phyloP scores from a whole-genome alignment of 2,113 vertebrate species.

The Gyps fulvus region DNA sequence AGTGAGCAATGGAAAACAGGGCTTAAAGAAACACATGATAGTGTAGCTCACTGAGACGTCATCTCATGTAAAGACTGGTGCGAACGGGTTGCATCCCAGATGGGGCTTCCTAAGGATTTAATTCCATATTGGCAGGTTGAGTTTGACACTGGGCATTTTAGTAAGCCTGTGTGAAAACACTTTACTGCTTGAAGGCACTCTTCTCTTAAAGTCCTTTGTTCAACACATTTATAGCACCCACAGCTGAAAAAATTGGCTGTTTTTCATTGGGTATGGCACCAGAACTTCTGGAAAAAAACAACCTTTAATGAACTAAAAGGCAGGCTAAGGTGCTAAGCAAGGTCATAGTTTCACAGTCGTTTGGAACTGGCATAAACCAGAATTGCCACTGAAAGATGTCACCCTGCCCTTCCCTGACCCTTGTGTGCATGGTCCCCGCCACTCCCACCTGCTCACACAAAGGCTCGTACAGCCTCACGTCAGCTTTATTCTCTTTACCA shows the following conservation, averaged over 20 bases:
- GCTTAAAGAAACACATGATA: neutral
- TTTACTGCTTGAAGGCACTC: neutral
- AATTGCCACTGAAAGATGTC: neutral
- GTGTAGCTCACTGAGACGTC: neutral
- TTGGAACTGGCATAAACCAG: neutral
- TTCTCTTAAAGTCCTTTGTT: neutral
- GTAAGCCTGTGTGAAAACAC: neutral
- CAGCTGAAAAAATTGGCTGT: neutral
- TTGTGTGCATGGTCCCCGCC: neutral
- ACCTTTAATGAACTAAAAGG: neutral
- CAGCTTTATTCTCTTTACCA: neutral
- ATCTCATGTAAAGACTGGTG: neutral
- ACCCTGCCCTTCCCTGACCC: neutral
- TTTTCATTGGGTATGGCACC: neutral
- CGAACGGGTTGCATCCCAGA: neutral
- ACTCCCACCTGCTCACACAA: neutral
- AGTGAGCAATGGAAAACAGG: neutral
- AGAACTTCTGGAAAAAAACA: neutral
- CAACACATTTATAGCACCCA: neutral
- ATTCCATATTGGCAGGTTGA: neutral
- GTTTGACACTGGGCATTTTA: neutral
- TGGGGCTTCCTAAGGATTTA: neutral
- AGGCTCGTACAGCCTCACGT: neutral
- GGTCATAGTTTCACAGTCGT: neutral
- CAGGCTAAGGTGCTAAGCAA: neutral